Evolutionary conservation across 2,797 vertebrate genomes (phyloP), one percentile per base, ranked within the genome.

Genomic region (Acropternis orthonyx): DNA sequence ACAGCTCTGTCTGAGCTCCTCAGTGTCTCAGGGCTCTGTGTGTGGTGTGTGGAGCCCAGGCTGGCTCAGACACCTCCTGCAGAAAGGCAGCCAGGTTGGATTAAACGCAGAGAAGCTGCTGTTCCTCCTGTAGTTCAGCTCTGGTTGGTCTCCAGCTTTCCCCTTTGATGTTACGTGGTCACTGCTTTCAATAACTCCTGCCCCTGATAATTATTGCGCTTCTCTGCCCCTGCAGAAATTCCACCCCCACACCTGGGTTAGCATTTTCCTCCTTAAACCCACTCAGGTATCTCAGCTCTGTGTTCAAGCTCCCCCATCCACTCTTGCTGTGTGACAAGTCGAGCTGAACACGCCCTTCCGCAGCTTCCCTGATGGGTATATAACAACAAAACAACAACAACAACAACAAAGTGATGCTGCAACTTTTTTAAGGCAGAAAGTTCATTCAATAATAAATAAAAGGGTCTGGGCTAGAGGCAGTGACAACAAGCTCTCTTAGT

Each of bases 331-430:
- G 39, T 52, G 48, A 55, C 30, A 34, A 30, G 15, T 17, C 3
- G 3, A 43, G 80, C 24, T 0, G 5, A 41, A 37, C 2, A 11
- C 0, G 1, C 10, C 71, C 39, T 62, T 58, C 69, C 46, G 34
- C 9, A 62, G 24, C 32, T 58, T 39, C 68, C 23, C 39, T 55
- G 8, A 44, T 86, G 59, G 41, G 62, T 19, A 10, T 1, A 2
- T 7, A 36, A 12, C 20, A 39, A 27, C n/a, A 17, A 56, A 22
- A 34, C 21, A 14, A 30, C 10, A 18, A 17, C 15, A 28, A 13
- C 26, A 44, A 24, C 21, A 22, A n/a, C n/a, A 65, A 39, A 24
- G 1, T 0, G 13, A 36, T 14, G 54, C 30, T 62, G n/a, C 59
- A n/a, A 6, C 65, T 22, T 74, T 63, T 72, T 37, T 27, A 30